Evolutionary conservation across 2,888 invertebrate genomes (phyloP), one percentile per base, ranked within the genome.

Genomic region (Polyploca ridens): DNA sequence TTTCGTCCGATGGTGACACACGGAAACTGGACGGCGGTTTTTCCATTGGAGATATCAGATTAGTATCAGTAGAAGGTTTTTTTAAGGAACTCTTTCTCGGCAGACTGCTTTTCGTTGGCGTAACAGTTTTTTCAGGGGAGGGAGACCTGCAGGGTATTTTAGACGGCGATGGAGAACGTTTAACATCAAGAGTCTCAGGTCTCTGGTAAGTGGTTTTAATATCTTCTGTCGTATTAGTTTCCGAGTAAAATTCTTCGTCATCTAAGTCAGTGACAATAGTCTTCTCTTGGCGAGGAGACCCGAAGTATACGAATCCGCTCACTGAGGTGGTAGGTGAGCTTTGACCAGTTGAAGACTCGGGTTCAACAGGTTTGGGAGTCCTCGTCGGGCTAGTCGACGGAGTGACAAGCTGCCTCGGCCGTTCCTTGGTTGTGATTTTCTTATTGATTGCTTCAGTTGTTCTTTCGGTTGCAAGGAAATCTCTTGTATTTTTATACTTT

Each of bases 281-380:
- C 54, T 78, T 84, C 10, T 90, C 84, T 57, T 75, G 72, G 44
- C 69, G 76, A 33, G 91, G 88, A 63, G 91, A 90, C 62, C 90
- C 83, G 67, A 88, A 92, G 69, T 94, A 93, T 41, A 93, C 81
- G 75, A 95, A 94, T 60, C 95, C 95, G 80, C 95, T 95, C 0
- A 94, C 94, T 33, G 92, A 93, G 64, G 94, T 94, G 58, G 95
- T 95, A 1, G 95, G 95, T 62, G 95, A 95, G 67, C 91, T 93
- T 78, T 94, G 91, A 44, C 90, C 92, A 41, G 91, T 93, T 2
- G 92, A 92, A 16, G 90, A 86, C 67, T 86, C 88, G 35, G 83
- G 83, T 66, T 92, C 91, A 44, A 73, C 71, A 13, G 69, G 66
- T 73, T 89, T 91, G 35, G 88, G 86, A 74, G 88, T 90, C 62